Evolutionary conservation across 1,140 invertebrate genomes (phyloP).

Genomic region (Diabrotica undecimpunctata): DNA sequence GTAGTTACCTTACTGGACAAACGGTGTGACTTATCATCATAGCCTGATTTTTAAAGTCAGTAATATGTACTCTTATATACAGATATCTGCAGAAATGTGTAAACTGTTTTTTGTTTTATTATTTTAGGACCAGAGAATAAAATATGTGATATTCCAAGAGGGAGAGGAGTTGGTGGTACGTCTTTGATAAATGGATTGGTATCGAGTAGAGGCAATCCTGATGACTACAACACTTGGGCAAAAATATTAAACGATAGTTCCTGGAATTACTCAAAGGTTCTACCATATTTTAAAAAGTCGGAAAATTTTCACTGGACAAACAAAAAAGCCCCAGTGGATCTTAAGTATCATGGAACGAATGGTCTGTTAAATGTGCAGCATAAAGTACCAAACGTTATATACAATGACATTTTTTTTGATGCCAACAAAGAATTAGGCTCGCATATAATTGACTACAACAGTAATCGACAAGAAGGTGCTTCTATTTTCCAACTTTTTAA

Average conservation of each 20-base stretch:
- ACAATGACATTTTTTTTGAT: conserved; percentile 48
- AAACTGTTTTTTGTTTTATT: conserved; percentile 20
- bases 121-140: conserved; percentile 51
- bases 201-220: conserved; percentile 67
- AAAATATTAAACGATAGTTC: conserved; percentile 59
- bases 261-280: conserved; percentile 63
- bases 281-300: conserved; percentile 58
- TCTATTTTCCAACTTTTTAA: conserved; percentile 49
- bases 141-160: conserved; percentile 57
- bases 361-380: conserved; percentile 25
- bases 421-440: conserved; percentile 55
- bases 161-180: conserved; percentile 67
- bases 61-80: no score
- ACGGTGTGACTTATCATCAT: no score
- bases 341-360: conserved; percentile 12
- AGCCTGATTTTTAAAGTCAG: no score
- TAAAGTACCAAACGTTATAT: neutral
- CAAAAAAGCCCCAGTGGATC: conserved; percentile 46
- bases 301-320: conserved; percentile 26
- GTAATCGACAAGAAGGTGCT: conserved; percentile 45
- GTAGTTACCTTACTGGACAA: no score
- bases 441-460: conserved; percentile 52
- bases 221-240: conserved; percentile 65
- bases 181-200: conserved; percentile 84
- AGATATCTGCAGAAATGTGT: no score